Evolutionary conservation across 2,797 vertebrate genomes (phyloP), one percentile per base, ranked within the genome.

Genomic region (Ispidina picta): DNA sequence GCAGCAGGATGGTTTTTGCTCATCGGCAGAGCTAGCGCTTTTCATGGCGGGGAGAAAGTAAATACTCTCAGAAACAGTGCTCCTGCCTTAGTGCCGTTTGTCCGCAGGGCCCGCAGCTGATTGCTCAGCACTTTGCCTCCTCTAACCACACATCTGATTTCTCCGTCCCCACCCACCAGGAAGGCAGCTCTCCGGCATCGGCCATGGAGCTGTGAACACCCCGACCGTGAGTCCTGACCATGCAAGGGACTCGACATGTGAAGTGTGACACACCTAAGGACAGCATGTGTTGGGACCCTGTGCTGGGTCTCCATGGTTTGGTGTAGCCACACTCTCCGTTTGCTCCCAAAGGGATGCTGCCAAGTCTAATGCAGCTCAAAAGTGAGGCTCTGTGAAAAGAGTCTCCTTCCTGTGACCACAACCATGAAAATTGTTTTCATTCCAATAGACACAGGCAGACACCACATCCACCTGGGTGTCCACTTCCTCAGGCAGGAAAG

Each of bases 251-350:
- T 10, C 5, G 1, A 7, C 55, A 5, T 6, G 8, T 4, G 8
- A 9, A 5, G 37, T 1, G 20, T 48, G 22, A 31, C 55, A 49
- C 48, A 16, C n/a, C 39, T n/a, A 4, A 14, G 43, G 59, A 46
- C 37, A 41, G n/a, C 10, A 1, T 14, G 5, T 17, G 7, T 2
- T 8, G n/a, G 31, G 64, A 44, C 16, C 31, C 49, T 7, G 28
- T 5, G 55, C 51, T 28, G 39, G 18, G n/a, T 48, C 6, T 18
- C 49, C 41, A 5, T 0, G 2, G 6, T 15, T 5, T 26, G 29
- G 51, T 8, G 58, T 2, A 2, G 31, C 15, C 31, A 2, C 2
- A 0, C n/a, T 13, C 20, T 6, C 44, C 1, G 2, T 41, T 2
- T 52, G 64, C 65, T 51, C 44, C 29, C 5, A 2, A 43, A 31